A percentile compares a stretch with the other conserved stretches of the same genome.
Conservation (phyloP, 1,140 invertebrate genomes). For the Drosophila kepulauana region DNA sequence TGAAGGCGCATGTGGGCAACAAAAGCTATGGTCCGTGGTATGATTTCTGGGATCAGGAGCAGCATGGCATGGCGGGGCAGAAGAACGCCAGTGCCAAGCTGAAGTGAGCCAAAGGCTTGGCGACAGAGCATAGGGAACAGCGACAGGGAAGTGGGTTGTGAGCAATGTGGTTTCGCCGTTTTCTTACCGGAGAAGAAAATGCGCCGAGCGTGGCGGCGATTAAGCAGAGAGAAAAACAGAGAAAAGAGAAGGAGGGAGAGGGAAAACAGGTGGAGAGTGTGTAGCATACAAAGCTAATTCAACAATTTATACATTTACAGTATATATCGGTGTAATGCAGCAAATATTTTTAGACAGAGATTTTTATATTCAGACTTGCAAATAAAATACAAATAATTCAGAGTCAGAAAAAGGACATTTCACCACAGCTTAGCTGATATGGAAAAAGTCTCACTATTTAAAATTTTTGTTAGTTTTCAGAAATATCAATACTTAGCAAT, state of each 20-base stretch:
- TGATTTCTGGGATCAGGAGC: slow-evolving; percentile 90
- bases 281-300: neutral
- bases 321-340: no score
- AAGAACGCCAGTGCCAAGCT: slow-evolving; percentile 75
- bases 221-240: slow-evolving; percentile 5
- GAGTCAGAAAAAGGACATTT: no score
- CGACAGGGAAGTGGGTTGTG: slow-evolving; percentile 62
- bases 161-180: slow-evolving; percentile 78
- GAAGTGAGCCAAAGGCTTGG: slow-evolving; percentile 46
- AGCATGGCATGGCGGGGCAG: slow-evolving; percentile 67
- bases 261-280: neutral
- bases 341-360: no score
- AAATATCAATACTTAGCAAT: no score
- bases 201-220: slow-evolving; percentile 54
- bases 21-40: slow-evolving; percentile 95
- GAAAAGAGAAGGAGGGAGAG: slow-evolving; percentile 10
- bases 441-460: no score
- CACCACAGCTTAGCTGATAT: no score
- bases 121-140: slow-evolving; percentile 39
- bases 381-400: no score
- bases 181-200: slow-evolving; percentile 77
- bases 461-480: no score
- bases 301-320: neutral
- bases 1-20: slow-evolving; percentile 67
- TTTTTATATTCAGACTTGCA: no score